Base-by-base conservation (phyloP, 2,888 invertebrate genomes). In the Latrodectus hesperus region DNA sequence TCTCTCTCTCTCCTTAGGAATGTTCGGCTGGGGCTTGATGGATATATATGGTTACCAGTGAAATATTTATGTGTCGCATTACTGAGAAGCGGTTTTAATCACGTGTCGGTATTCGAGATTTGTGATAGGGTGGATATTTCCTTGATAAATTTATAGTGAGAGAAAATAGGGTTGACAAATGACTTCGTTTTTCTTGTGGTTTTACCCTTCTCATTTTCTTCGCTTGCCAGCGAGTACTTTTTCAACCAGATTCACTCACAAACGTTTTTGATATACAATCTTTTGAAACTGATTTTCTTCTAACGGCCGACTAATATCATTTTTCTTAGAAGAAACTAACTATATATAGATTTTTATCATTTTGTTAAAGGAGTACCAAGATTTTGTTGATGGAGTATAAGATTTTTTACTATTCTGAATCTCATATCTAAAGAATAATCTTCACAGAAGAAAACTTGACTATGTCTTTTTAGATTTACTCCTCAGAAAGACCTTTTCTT, bases 1-100 rank as follows among this genome's bases (percentile, higher is more conserved):
- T 17, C 64, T 64, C 68, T 82, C 68, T 82, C 80, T 72, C 52
- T 68, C 71, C 70, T 70, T 55, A 12, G 79, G 71, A 77, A 77
- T 77, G 67, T 49, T 51, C 16, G 49, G 17, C 64, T 60, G 64
- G 49, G 12, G 49, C 14, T 55, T 82, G 82, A 82, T 82, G 82
- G 82, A 82, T 82, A 82, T 82, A 68, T 75, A 75, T 72, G 81
- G 74, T 75, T 82, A 68, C n/a, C 53, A 51, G 68, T 75, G 75
- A 75, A 55, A 75, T 82, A 81, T 82, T 82, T 82, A 75, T 75
- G 70, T 68, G 82, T 73, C 79, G 79, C 64, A 71, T 72, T 55
- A 72, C 67, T 51, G 53, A 17, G 52, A n/a, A 65, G 72, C 77
- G 65, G 77, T 77, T 76, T 84, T 84, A 84, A 84, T 84, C 77